A percentile compares a stretch with the other conserved stretches of the same genome.
Conservation (phyloP, 2,113 vertebrate genomes). For the Oreochromis spilurus region DNA sequence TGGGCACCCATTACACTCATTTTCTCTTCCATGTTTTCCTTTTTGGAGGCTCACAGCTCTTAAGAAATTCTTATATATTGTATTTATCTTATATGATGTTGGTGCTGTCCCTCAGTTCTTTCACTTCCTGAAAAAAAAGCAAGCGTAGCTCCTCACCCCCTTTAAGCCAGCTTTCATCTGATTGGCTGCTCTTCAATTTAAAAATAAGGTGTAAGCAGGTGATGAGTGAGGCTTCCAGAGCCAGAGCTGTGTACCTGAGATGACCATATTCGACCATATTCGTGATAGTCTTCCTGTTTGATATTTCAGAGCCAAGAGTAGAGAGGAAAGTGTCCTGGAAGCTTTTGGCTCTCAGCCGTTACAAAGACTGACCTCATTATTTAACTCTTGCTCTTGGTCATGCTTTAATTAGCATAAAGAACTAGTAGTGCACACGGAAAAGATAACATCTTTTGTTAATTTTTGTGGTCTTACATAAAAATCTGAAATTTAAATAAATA, state of each 20-base stretch:
- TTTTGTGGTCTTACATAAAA: not conserved
- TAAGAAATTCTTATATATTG: not conserved
- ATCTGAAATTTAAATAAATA: not conserved
- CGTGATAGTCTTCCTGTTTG: not conserved
- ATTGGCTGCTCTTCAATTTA: not conserved
- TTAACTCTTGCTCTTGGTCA: not conserved
- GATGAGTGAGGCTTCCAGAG: not conserved
- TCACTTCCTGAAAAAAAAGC: not conserved
- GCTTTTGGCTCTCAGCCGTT: not conserved
- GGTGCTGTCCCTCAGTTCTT: not conserved
- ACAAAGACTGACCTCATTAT: not conserved
- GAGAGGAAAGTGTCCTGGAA: not conserved
- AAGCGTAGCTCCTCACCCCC: not conserved
- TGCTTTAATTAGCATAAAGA: not conserved
- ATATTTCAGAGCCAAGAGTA: not conserved
- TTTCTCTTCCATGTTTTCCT: not conserved
- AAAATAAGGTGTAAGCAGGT: not conserved
- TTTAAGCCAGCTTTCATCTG: not conserved
- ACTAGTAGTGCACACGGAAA: not conserved
- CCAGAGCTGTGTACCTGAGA: not conserved
- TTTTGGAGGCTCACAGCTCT: not conserved
- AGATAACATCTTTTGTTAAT: not conserved
- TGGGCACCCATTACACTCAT: not conserved
- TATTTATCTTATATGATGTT: not conserved
- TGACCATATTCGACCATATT: not conserved